A percentile compares a stretch with the other conserved stretches of the same genome.
These are phyloP conservation scores for Augochlorella aurata DNA, from an alignment of 2,888 invertebrate species.

Conservation along the genomic window DNA sequence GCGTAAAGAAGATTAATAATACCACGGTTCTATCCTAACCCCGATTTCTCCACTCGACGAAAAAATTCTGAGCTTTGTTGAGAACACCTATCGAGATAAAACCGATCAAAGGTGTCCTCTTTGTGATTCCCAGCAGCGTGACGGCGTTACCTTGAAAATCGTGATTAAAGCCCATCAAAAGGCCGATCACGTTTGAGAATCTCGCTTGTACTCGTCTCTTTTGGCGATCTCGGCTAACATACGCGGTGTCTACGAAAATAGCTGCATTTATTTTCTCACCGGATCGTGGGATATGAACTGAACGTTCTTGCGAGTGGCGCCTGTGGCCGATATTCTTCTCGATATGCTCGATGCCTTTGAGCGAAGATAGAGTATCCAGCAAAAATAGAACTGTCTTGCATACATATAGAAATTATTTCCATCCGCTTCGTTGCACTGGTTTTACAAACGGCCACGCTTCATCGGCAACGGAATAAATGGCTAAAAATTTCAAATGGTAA, in stretches of 20 bases:
- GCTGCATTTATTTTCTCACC: slow-evolving; percentile 48
- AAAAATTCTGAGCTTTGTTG: background rate
- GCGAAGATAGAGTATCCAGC: background rate
- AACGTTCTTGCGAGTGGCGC: slow-evolving; percentile 25
- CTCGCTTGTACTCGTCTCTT: slow-evolving; percentile 39
- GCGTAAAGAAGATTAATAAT: background rate
- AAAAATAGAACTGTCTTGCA: background rate
- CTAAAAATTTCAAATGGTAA: background rate
- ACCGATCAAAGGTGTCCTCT: slow-evolving; percentile 19
- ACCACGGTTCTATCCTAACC: background rate
- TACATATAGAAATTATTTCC: background rate
- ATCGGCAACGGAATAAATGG: background rate
- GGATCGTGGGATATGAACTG: slow-evolving; percentile 44
- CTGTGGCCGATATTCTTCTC: slow-evolving; percentile 12
- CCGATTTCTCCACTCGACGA: background rate
- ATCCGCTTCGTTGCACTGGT: background rate
- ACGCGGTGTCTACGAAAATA: slow-evolving; percentile 45
- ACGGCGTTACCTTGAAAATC: slow-evolving; percentile 38
- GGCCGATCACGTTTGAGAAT: slow-evolving; percentile 45
- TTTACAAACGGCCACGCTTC: background rate
- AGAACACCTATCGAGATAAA: slow-evolving; percentile 8
- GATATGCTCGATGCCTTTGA: background rate
- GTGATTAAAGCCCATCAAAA: slow-evolving; percentile 34
- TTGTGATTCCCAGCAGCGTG: slow-evolving; percentile 38
- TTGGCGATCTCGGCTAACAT: slow-evolving; percentile 40